These are phyloP conservation scores for Sebastiscus tertius DNA, from an alignment of 2,797 vertebrate species.

Conservation along the genomic window DNA sequence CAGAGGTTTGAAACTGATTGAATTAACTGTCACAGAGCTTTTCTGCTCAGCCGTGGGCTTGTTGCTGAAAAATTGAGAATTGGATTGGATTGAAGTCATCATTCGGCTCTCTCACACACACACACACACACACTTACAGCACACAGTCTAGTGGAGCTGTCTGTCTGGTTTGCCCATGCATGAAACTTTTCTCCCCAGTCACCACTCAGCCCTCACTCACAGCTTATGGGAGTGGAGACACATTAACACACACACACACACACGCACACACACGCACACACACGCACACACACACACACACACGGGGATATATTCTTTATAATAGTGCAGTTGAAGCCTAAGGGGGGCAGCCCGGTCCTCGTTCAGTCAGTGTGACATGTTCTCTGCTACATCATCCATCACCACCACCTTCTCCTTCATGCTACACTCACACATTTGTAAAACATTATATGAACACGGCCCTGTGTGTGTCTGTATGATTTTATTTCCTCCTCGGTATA, in stretches of 20 bases:
- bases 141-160: slow-evolving; percentile 19
- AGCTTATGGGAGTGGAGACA: slow-evolving; percentile 13
- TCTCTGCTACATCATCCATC: slow-evolving; percentile 26
- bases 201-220: slow-evolving; percentile 9
- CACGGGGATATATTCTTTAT: background rate
- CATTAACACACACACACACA: background rate
- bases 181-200: slow-evolving; percentile 26
- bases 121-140: background rate
- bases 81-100: slow-evolving; percentile 21
- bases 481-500: background rate
- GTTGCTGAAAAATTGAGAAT: slow-evolving; percentile 21
- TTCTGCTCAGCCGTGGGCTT: slow-evolving; percentile 22
- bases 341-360: slow-evolving; percentile 7
- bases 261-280: background rate
- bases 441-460: background rate
- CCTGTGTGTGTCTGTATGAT: too few species aligned
- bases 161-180: slow-evolving; percentile 31
- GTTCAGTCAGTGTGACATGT: slow-evolving; percentile 26
- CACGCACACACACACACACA: background rate
- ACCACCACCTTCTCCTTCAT: background rate
- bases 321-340: background rate
- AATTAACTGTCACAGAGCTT: slow-evolving; percentile 37
- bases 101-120: background rate
- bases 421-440: background rate
- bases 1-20: slow-evolving; percentile 30